Percentiles rank a stretch among this genome's conserved stretches.
Conservation (phyloP, 2,888 invertebrate genomes). For the Sarcophaga caerulescens region DNA sequence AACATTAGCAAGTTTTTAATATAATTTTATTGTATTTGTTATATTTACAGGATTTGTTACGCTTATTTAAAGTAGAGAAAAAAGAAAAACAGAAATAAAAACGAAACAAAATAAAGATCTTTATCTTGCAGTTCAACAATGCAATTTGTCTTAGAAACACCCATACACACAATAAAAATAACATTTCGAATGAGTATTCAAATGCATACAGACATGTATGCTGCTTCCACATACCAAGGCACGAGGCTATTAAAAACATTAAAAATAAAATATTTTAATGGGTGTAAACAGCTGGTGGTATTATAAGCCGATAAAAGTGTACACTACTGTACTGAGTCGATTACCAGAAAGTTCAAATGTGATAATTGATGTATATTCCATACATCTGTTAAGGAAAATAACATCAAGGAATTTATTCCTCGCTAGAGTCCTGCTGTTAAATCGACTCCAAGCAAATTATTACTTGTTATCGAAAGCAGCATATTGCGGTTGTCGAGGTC, state of each 20-base stretch:
- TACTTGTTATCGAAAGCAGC: too few relatives aligned
- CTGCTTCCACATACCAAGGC: constrained; percentile 26
- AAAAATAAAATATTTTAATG: not conserved
- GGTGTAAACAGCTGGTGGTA: too few relatives aligned
- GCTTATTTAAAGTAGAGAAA: not conserved
- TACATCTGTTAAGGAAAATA: too few relatives aligned
- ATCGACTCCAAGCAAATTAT: too few relatives aligned
- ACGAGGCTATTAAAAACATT: constrained; percentile 38
- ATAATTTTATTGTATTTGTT: not conserved
- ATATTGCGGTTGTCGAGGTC: too few relatives aligned
- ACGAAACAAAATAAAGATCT: constrained; percentile 51
- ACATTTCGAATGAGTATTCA: constrained; percentile 20
- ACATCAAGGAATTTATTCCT: too few relatives aligned
- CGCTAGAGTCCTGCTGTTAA: too few relatives aligned
- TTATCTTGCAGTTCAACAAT: constrained; percentile 53
- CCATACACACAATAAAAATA: constrained; percentile 48
- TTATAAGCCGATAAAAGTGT: too few relatives aligned
- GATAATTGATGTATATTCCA: too few relatives aligned
- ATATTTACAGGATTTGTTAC: constrained; percentile 56
- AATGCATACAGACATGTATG: constrained; percentile 19
- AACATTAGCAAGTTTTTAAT: not conserved
- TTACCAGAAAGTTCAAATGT: too few relatives aligned
- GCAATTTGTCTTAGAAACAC: constrained; percentile 62
- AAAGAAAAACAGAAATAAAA: too few relatives aligned
- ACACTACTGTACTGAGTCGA: too few relatives aligned